phyloP scores from a whole-genome alignment of 2,888 invertebrate genomes.

The Drosophila niveifrons region DNA sequence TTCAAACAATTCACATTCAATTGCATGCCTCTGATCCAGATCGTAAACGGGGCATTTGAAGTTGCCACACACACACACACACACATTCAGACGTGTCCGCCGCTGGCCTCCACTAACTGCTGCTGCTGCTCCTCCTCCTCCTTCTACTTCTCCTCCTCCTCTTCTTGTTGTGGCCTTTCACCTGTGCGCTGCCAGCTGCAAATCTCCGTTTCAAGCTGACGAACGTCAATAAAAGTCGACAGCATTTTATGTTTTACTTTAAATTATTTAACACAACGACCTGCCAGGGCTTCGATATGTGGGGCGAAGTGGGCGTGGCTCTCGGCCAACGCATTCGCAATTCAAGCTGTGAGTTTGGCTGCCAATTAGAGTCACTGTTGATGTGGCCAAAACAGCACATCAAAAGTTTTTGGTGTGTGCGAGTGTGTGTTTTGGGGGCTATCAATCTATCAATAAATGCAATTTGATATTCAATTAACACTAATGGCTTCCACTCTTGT shows the following conservation, averaged over 20 bases:
- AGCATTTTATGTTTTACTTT: conserved; percentile 53
- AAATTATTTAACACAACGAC: conserved; percentile 49
- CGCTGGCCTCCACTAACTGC: neutral
- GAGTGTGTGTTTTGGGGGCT: neutral
- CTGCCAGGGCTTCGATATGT: neutral
- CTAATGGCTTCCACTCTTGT: conserved; percentile 62
- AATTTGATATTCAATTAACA: conserved; percentile 74
- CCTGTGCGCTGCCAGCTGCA: conserved; percentile 37
- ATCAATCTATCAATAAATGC: conserved; percentile 35
- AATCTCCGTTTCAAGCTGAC: conserved; percentile 34
- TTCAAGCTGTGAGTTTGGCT: conserved; percentile 11
- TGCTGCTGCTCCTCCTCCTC: neutral
- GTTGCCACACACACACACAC: conserved; percentile 39
- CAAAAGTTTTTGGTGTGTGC: neutral
- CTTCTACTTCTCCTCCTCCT: neutral
- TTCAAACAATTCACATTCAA: conserved; percentile 51
- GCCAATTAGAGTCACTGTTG: conserved; percentile 50
- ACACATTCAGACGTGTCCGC: conserved; percentile 32
- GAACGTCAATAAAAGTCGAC: conserved; percentile 56
- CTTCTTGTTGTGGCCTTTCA: conserved; percentile 19
- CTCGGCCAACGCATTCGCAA: conserved; percentile 22
- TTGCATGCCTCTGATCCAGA: conserved; percentile 58
- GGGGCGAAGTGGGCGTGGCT: neutral
- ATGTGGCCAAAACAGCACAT: conserved; percentile 31
- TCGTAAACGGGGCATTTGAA: conserved; percentile 49